Percentiles rank a stretch among this genome's conserved stretches.
phyloP scores from a whole-genome alignment of 2,888 invertebrate species.

The Dolichopus griseipennis region DNA sequence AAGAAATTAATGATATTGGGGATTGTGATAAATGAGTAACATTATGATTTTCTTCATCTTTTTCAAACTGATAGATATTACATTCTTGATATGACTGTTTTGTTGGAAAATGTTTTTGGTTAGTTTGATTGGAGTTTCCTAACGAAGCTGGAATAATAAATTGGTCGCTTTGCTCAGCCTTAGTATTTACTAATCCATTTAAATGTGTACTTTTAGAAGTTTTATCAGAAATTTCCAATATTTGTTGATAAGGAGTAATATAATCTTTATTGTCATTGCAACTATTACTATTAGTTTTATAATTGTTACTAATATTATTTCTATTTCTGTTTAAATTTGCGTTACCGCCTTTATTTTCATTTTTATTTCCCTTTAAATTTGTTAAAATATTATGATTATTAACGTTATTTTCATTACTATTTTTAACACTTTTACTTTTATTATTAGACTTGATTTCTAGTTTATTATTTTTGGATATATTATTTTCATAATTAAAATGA shows the following conservation, averaged over 20 bases:
- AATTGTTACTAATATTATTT: constrained; percentile 23
- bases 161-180: constrained; percentile 32
- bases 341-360: constrained; percentile 20
- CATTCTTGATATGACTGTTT: background rate
- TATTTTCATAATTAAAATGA: constrained; percentile 28
- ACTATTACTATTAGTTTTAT: constrained; percentile 21
- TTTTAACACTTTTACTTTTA: constrained; percentile 19
- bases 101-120: constrained; percentile 25
- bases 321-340: constrained; percentile 27
- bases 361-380: constrained; percentile 27
- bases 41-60: constrained; percentile 2
- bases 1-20: constrained; percentile 24
- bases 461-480: constrained; percentile 22
- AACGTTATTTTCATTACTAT: constrained; percentile 12
- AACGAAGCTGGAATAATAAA: constrained; percentile 28
- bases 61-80: background rate
- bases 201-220: constrained; percentile 22
- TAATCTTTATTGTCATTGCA: constrained; percentile 25
- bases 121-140: constrained; percentile 27
- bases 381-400: constrained; percentile 17
- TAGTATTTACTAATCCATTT: constrained; percentile 27
- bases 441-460: constrained; percentile 26
- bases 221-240: constrained; percentile 30
- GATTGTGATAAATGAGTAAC: constrained; percentile 23
- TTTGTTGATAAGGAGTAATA: constrained; percentile 26